These are phyloP conservation scores for Drosophila takahashii DNA, from an alignment of 1,140 invertebrate species.

Conservation along the genomic window DNA sequence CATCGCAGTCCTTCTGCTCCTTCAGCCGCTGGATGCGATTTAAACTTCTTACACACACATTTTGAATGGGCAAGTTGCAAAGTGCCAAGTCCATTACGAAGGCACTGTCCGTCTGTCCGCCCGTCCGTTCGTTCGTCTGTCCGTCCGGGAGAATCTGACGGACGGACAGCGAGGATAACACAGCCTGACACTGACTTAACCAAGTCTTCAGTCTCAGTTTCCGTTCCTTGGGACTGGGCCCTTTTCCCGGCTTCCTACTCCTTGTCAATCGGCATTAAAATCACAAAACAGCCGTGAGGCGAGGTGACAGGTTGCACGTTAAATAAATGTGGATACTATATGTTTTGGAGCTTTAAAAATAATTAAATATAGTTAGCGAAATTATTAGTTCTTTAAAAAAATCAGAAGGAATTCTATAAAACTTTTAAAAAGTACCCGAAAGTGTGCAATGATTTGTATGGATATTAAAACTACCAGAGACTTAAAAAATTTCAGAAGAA, in stretches of 20 bases:
- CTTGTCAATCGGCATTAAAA: conserved; percentile 81
- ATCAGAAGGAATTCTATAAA: neutral
- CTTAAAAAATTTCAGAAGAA: too few species aligned
- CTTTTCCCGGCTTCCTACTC: conserved; percentile 6
- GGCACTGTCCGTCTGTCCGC: conserved; percentile 46
- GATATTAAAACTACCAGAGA: too few species aligned
- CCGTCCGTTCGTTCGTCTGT: conserved; percentile 13
- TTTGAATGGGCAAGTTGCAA: conserved; percentile 81
- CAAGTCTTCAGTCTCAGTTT: conserved; percentile 38
- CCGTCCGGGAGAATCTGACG: conserved; percentile 28
- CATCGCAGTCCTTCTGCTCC: conserved; percentile 40
- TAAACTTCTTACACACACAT: conserved; percentile 82
- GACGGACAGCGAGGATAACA: conserved; percentile 38
- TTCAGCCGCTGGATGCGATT: conserved; percentile 65
- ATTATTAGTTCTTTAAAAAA: neutral
- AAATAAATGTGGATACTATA: neutral
- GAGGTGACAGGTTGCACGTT: conserved; percentile 25
- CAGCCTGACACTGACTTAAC: conserved; percentile 34
- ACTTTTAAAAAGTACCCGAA: too few species aligned
- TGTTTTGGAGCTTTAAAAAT: neutral
- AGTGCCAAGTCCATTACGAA: conserved; percentile 79
- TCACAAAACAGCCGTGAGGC: conserved; percentile 70
- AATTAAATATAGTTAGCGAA: neutral
- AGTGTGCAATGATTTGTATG: too few species aligned
- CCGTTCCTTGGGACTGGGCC: neutral